phyloP scores from a whole-genome alignment of 2,888 invertebrate genomes.

The Auanema freiburgensis region DNA sequence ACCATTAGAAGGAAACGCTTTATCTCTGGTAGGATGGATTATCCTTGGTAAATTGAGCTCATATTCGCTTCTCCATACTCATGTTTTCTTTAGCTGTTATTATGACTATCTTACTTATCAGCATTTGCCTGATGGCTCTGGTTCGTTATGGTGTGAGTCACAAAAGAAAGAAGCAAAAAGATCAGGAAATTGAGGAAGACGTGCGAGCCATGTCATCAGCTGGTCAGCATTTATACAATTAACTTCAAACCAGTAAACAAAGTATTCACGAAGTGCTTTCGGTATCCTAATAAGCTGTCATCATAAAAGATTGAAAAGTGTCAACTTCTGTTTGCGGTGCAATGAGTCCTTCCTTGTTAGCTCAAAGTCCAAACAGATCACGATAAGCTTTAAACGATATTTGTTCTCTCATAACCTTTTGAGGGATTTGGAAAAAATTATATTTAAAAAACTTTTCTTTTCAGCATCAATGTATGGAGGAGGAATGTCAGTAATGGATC shows the following conservation, averaged over 20 bases:
- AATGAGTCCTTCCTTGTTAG: too few relatives aligned
- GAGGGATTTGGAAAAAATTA: too few relatives aligned
- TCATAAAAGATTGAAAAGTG: too few relatives aligned
- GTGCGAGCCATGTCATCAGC: conserved; percentile 53
- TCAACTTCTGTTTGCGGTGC: too few relatives aligned
- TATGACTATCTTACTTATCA: conserved; percentile 60
- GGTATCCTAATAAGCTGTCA: too few relatives aligned
- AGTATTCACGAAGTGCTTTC: too few relatives aligned
- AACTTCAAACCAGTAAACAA: not conserved
- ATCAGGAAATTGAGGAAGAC: conserved; percentile 61
- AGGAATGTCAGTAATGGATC: conserved; percentile 35
- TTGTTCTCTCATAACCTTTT: too few relatives aligned
- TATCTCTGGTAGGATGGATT: conserved; percentile 63
- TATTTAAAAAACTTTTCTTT: conserved; percentile 16
- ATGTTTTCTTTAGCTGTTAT: conserved; percentile 63
- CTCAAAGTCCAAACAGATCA: too few relatives aligned
- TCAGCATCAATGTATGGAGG: conserved; percentile 52
- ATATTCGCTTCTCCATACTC: too few relatives aligned
- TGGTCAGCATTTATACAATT: conserved; percentile 25
- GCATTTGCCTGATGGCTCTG: conserved; percentile 61
- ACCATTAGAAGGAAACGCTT: conserved; percentile 53
- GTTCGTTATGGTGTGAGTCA: conserved; percentile 63
- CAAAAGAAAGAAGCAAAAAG: conserved; percentile 62
- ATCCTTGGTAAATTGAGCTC: conserved; percentile 62
- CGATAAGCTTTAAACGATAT: too few relatives aligned